These are phyloP conservation scores for Notodromas monacha DNA, from an alignment of 2,888 invertebrate species.

Conservation along the genomic window DNA sequence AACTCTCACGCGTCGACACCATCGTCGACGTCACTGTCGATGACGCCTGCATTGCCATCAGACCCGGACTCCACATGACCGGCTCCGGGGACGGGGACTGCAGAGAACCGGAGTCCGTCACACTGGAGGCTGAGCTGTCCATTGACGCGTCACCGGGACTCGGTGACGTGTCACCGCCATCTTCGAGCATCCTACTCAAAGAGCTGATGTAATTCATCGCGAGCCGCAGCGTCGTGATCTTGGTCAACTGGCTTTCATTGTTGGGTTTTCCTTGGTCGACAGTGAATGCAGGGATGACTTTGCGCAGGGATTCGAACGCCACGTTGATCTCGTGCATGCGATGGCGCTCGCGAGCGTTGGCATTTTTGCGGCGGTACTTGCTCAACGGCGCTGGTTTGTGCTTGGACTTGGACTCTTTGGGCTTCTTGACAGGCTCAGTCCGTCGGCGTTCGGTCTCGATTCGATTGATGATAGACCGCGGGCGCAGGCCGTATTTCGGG, in stretches of 20 bases:
- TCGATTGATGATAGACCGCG: conserved; percentile 26
- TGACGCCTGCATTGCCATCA: no score
- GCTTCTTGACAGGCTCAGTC: conserved; percentile 11
- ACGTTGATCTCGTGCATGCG: conserved; percentile 66
- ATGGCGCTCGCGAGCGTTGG: conserved; percentile 52
- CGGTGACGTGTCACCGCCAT: not conserved
- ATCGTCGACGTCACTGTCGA: no score
- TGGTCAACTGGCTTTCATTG: conserved; percentile 40
- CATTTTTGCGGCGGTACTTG: conserved; percentile 60
- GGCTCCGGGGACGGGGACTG: conserved; percentile 7
- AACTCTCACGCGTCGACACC: no score
- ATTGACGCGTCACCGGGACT: no score
- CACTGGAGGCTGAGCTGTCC: conserved; percentile 5
- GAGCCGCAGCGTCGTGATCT: conserved; percentile 50
- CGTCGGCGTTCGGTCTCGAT: conserved; percentile 19
- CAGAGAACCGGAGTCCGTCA: conserved; percentile 7
- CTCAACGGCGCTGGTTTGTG: conserved; percentile 30
- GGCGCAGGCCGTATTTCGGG: conserved; percentile 34
- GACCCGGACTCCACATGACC: no score
- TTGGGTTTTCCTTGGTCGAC: no score
- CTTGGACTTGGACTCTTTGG: conserved; percentile 17
- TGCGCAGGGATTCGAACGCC: conserved; percentile 47
- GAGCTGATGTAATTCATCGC: conserved; percentile 60
- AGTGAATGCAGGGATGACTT: conserved; percentile 28
- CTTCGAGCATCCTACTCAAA: conserved; percentile 26